A percentile compares a stretch with the other conserved stretches of the same genome.
These are phyloP conservation scores for Zaprionus ghesquierei DNA, from an alignment of 1,140 invertebrate species.

Conservation along the genomic window DNA sequence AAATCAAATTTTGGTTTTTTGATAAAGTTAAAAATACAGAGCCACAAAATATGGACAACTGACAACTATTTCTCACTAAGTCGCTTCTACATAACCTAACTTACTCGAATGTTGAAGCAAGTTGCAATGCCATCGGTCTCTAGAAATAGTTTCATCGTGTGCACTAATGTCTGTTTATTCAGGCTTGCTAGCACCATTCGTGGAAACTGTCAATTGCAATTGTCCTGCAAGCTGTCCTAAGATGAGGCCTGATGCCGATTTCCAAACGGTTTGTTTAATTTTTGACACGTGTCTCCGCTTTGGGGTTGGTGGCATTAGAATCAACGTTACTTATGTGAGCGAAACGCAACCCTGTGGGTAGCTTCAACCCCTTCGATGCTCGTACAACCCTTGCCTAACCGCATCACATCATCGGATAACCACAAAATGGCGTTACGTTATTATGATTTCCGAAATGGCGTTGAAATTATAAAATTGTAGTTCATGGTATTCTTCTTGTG, in stretches of 20 bases:
- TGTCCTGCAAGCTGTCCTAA: not conserved
- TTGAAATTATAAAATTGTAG: not conserved
- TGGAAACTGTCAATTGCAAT: conserved; percentile 7
- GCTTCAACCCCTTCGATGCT: conserved; percentile 23
- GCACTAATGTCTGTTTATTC: not conserved
- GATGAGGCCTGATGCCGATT: conserved; percentile 34
- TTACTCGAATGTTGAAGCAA: not conserved
- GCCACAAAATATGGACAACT: too few relatives aligned
- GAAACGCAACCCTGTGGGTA: conserved; percentile 37
- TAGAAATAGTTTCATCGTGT: not conserved
- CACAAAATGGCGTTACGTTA: conserved; percentile 56
- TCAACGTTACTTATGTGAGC: conserved; percentile 1
- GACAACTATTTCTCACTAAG: too few relatives aligned
- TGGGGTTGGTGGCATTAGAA: conserved; percentile 31
- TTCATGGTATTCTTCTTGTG: not conserved
- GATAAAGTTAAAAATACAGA: too few relatives aligned
- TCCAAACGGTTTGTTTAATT: conserved; percentile 71
- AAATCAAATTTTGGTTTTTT: too few relatives aligned
- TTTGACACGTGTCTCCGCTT: conserved; percentile 55
- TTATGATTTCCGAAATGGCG: conserved; percentile 32
- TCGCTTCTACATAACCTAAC: not conserved
- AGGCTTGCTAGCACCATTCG: not conserved
- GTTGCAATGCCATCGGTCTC: not conserved
- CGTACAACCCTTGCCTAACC: conserved; percentile 51
- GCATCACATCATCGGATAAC: conserved; percentile 24